phyloP scores from a whole-genome alignment of 2,888 invertebrate genomes.

The Ochropacha duplaris region DNA sequence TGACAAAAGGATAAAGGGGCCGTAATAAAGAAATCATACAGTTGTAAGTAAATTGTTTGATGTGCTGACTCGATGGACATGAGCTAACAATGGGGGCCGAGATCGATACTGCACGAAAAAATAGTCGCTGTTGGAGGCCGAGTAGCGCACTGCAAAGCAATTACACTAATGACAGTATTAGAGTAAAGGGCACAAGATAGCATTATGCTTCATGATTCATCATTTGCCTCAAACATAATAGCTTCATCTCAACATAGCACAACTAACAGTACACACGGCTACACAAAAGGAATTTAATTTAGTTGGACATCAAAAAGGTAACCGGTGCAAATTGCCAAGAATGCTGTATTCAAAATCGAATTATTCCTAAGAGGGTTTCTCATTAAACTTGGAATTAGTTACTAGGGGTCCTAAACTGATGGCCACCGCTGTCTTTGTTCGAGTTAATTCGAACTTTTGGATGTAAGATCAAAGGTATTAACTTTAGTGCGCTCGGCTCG shows the following conservation, averaged over 20 bases:
- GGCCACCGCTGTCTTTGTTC: conserved; percentile 70
- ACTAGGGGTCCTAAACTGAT: conserved; percentile 63
- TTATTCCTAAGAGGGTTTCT: conserved; percentile 69
- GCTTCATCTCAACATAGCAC: conserved; percentile 14
- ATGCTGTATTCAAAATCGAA: conserved; percentile 63
- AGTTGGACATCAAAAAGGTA: conserved; percentile 29
- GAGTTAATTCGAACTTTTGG: conserved; percentile 72
- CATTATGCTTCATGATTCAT: conserved; percentile 41
- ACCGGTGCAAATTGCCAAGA: conserved; percentile 47
- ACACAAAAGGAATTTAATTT: conserved; percentile 25
- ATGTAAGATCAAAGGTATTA: conserved; percentile 76
- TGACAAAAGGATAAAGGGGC: conserved; percentile 63
- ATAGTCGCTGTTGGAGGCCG: conserved; percentile 35
- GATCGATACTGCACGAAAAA: conserved; percentile 37
- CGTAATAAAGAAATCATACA: conserved; percentile 74
- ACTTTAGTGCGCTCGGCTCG: conserved; percentile 60
- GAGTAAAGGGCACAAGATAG: conserved; percentile 41
- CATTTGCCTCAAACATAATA: conserved; percentile 29
- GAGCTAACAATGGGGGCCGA: conserved; percentile 14
- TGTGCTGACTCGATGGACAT: conserved; percentile 47
- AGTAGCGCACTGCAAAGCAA: conserved; percentile 45
- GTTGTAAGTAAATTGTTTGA: conserved; percentile 71
- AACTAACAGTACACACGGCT: conserved; percentile 17
- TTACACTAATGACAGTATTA: conserved; percentile 62
- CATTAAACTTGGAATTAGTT: conserved; percentile 76